phyloP scores from a whole-genome alignment of 2,888 invertebrate genomes.

The Entomobrya proxima region DNA sequence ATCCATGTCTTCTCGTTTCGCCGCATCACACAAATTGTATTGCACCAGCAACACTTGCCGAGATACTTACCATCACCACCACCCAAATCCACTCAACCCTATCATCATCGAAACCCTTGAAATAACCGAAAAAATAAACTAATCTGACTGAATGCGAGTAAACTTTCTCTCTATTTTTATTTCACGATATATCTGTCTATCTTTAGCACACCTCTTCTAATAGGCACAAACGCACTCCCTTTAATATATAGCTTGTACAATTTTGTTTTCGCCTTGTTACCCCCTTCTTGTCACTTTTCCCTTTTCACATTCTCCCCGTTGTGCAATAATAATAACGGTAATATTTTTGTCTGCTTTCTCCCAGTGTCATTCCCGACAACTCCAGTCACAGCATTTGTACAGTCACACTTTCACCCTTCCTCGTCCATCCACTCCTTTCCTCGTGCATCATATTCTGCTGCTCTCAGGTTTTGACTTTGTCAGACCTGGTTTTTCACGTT shows the following conservation, averaged over 20 bases:
- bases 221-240: not conserved
- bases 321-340: slow-evolving; percentile 44
- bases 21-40: not conserved
- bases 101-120: not conserved
- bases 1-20: not conserved
- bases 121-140: not conserved
- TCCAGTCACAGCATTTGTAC: not conserved
- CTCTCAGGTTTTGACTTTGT: not conserved
- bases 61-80: not conserved
- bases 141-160: not conserved
- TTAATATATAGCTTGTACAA: not conserved
- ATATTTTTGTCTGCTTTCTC: slow-evolving; percentile 22
- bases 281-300: slow-evolving; percentile 7
- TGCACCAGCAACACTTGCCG: not conserved
- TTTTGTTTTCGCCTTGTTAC: not conserved
- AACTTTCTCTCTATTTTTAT: not conserved
- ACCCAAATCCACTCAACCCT: slow-evolving; percentile 22
- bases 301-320: slow-evolving; percentile 22
- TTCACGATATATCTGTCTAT: too few species aligned
- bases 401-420: slow-evolving; percentile 13
- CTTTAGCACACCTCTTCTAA: not conserved
- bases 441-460: not conserved
- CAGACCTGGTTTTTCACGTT: not conserved
- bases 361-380: not conserved
- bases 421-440: not conserved